Base-by-base conservation (phyloP, 2,797 vertebrate genomes). In the Spheniscus humboldti region DNA sequence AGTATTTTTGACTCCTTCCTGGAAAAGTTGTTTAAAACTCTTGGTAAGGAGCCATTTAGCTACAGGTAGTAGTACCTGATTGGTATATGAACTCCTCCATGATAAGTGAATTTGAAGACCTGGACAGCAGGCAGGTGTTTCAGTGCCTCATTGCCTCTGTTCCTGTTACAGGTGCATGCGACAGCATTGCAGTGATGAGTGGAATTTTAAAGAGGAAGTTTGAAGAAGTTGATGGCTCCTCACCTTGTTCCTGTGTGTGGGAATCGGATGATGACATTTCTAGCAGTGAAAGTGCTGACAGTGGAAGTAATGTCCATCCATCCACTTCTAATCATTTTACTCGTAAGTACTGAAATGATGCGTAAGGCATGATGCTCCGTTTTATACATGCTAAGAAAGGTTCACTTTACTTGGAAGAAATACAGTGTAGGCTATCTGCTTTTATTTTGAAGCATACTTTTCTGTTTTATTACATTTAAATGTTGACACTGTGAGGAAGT, bases 201-300 rank as follows among this genome's bases (percentile, higher is more conserved):
- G 98, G 99, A 97, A 99, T 99, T 98, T 98, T 99, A 98, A 99
- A 99, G 98, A 99, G 99, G 98, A 99, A 99, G 98, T 99, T 99
- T 97, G 99, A 99, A 98, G 99, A 99, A 98, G 99, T 98, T 97
- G 98, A 98, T 97, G 98, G 98, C 86, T 94, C 98, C 91, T 99
- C 99, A 60, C 98, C 98, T 24, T 98, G 98, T 93, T 99, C 98
- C 43, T 99, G 98, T 84, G 97, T 98, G 93, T 97, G 98, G 98
- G 99, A 99, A 98, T 99, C 98, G 13, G 99, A 99, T 87, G 98
- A 98, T 94, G 99, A 99, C 82, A 97, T 99, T 94, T 99, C 99
- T 92, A 99, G 98, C 98, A 99, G 98, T 73, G 99, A 99, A 97
- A 99, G 99, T 43, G 98, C 98, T 93, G 98, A 99, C 95, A 99